Conservation (phyloP, 2,113 vertebrate genomes). For the Sprattus sprattus region DNA sequence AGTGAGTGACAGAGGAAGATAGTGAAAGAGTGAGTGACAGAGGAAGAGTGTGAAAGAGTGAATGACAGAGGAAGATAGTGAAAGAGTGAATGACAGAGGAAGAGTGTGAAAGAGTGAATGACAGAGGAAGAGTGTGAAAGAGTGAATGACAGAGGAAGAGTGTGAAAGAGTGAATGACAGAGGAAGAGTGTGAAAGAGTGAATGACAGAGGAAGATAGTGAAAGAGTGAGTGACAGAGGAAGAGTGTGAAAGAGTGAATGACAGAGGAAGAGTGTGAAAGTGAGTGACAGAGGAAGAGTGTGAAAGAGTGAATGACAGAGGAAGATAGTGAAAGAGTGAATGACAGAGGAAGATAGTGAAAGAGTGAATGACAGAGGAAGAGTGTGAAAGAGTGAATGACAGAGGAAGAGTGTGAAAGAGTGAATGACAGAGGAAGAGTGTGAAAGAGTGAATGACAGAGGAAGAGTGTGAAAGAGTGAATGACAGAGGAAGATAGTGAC, state of each 20-base stretch:
- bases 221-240: background rate
- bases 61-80: too few species aligned
- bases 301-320: background rate
- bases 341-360: background rate
- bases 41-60: background rate
- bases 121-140: background rate
- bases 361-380: too few species aligned
- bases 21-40: background rate
- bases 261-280: background rate
- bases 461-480: background rate
- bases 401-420: background rate
- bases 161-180: background rate
- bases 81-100: background rate
- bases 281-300: too few species aligned
- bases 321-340: too few species aligned
- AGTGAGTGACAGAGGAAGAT: too few species aligned
- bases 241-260: background rate
- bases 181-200: background rate
- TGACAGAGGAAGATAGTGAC: background rate
- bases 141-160: background rate
- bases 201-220: too few species aligned
- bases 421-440: background rate
- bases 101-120: background rate
- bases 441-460: too few species aligned
- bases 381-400: background rate